A percentile compares a stretch with the other conserved stretches of the same genome.
These are phyloP conservation scores for Drosophila insularis DNA, from an alignment of 1,140 invertebrate genomes.

Conservation along the genomic window DNA sequence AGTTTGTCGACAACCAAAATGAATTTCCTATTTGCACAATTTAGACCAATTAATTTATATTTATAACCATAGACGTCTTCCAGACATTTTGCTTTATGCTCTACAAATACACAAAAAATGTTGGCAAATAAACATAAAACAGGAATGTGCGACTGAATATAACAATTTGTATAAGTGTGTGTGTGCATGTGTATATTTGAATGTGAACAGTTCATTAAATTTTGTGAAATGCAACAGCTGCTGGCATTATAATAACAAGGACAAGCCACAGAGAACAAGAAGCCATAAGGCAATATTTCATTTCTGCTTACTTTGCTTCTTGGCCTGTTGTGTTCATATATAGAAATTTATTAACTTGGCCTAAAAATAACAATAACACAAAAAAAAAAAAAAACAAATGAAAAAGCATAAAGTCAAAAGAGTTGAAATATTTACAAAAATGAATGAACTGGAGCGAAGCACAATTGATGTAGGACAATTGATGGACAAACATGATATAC, in stretches of 20 bases:
- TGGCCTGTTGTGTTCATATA: slow-evolving; percentile 37
- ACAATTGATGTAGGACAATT: slow-evolving; percentile 48
- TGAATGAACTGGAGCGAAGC: slow-evolving; percentile 38
- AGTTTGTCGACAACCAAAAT: not conserved
- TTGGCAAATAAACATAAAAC: slow-evolving; percentile 46
- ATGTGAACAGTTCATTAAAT: slow-evolving; percentile 44
- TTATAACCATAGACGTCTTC: not conserved
- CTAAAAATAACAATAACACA: slow-evolving; percentile 12
- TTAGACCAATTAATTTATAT: slow-evolving; percentile 11
- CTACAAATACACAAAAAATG: not conserved
- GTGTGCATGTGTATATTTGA: not conserved
- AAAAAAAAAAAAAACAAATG: slow-evolving; percentile 14
- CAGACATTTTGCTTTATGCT: not conserved
- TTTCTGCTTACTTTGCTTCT: slow-evolving; percentile 32
- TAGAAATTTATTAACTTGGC: slow-evolving; percentile 53
- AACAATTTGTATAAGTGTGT: not conserved
- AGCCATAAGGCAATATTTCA: slow-evolving; percentile 27
- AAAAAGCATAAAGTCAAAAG: slow-evolving; percentile 16
- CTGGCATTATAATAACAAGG: slow-evolving; percentile 47
- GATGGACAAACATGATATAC: slow-evolving; percentile 56
- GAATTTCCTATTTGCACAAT: slow-evolving; percentile 5
- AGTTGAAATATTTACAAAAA: slow-evolving; percentile 41
- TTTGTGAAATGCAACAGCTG: slow-evolving; percentile 72
- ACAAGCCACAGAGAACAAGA: slow-evolving; percentile 51
- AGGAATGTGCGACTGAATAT: slow-evolving; percentile 9